phyloP scores from a whole-genome alignment of 2,113 vertebrate species.

The Ciconia stormi region DNA sequence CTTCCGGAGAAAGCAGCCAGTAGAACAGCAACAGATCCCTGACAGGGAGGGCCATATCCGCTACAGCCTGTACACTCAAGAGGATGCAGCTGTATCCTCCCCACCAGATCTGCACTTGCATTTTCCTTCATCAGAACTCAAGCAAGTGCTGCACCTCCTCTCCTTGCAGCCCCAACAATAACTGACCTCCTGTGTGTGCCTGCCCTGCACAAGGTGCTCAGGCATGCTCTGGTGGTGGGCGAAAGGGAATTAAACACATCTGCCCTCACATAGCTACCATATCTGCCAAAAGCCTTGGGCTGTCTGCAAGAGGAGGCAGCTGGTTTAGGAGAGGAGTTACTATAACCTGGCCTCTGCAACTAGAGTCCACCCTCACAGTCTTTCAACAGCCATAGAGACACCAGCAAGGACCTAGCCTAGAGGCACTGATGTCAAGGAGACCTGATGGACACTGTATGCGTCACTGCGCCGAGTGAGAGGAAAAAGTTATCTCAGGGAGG shows the following conservation, averaged over 20 bases:
- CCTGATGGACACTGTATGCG: not conserved
- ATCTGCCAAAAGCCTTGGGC: not conserved
- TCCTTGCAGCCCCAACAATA: not conserved
- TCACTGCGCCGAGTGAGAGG: not conserved
- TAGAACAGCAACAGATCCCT: not conserved
- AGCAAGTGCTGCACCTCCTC: not conserved
- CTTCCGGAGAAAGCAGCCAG: slow-evolving; percentile 28
- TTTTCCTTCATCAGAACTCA: not conserved
- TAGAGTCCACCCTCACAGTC: not conserved
- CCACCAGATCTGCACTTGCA: not conserved
- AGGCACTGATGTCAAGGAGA: not conserved
- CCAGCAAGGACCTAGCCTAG: not conserved
- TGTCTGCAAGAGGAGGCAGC: not conserved
- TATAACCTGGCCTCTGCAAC: not conserved
- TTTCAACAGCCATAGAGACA: not conserved
- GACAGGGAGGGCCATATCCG: not conserved
- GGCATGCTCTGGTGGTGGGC: not conserved
- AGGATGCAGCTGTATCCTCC: slow-evolving; percentile 70
- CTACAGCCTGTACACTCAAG: not conserved
- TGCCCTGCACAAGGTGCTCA: not conserved
- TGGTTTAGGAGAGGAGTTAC: not conserved
- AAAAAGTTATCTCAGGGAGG: not conserved
- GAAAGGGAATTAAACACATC: not conserved
- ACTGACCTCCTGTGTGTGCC: not conserved
- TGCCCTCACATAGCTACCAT: accelerated